phyloP scores from a whole-genome alignment of 2,113 vertebrate species.

The Tychaedon coryphoeus region DNA sequence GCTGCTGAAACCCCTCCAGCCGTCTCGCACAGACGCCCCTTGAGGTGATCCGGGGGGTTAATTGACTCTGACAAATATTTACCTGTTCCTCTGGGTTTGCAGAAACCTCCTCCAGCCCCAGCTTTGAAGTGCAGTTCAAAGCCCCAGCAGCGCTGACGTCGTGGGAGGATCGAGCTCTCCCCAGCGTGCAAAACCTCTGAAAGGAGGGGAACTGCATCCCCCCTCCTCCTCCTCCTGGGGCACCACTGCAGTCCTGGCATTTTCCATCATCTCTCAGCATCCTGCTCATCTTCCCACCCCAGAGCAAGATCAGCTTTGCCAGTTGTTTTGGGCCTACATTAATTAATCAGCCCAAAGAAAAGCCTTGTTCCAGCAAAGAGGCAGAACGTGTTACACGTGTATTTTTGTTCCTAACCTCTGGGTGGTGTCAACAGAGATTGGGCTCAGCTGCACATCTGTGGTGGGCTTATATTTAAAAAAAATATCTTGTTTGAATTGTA shows the following conservation, averaged over 20 bases:
- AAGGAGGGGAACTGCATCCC: not conserved
- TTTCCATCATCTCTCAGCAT: not conserved
- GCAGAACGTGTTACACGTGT: not conserved
- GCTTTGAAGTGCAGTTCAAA: conserved; percentile 65
- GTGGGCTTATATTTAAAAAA: not conserved
- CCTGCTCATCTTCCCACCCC: not conserved
- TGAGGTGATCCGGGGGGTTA: conserved; percentile 22
- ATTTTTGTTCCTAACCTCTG: not conserved
- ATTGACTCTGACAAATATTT: conserved; percentile 65
- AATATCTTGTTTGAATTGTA: not conserved
- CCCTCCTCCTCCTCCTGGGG: not conserved
- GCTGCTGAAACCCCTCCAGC: not conserved
- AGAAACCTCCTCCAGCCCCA: conserved; percentile 17
- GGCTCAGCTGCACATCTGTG: not conserved
- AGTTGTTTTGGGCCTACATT: not conserved
- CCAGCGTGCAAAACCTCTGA: not conserved
- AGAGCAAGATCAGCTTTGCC: not conserved
- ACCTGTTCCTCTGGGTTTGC: conserved; percentile 26
- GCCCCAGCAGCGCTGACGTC: not conserved
- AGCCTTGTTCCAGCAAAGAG: not conserved
- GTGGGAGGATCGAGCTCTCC: not conserved
- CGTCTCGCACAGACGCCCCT: not conserved
- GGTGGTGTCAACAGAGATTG: not conserved
- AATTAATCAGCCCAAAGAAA: not conserved
- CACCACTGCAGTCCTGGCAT: not conserved